phyloP scores from a whole-genome alignment of 1,140 invertebrate genomes.

The Cydia amplana region DNA sequence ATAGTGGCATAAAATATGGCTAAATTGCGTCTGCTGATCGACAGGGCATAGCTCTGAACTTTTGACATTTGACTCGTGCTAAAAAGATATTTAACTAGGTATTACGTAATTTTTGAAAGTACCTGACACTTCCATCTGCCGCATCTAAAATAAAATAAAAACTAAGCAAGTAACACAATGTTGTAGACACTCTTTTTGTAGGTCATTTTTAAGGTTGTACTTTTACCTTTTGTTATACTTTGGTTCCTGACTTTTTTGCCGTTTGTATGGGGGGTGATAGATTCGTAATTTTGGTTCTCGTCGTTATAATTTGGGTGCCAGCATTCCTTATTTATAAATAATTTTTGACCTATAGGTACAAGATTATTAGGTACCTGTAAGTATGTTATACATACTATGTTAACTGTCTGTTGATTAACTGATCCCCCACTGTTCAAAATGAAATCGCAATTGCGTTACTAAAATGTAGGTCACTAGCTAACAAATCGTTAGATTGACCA shows the following conservation, averaged over 20 bases:
- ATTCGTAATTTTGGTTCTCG: too few relatives aligned
- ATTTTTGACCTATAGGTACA: too few relatives aligned
- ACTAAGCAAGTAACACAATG: background rate
- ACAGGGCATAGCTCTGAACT: slow-evolving; percentile 19
- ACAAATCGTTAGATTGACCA: background rate
- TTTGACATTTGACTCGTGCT: slow-evolving; percentile 13
- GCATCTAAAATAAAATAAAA: background rate
- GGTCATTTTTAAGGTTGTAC: background rate
- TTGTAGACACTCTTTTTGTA: background rate
- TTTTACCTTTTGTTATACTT: too few relatives aligned
- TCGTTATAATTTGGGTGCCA: too few relatives aligned
- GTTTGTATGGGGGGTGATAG: too few relatives aligned
- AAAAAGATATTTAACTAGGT: slow-evolving; percentile 6
- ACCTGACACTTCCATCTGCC: background rate
- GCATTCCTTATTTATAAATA: too few relatives aligned
- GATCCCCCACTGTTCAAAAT: background rate
- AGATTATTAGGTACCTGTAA: too few relatives aligned
- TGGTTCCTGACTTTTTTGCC: too few relatives aligned
- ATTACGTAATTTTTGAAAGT: slow-evolving; percentile 15
- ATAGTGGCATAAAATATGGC: slow-evolving; percentile 1
- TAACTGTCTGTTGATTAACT: background rate
- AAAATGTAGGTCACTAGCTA: background rate
- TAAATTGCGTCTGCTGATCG: slow-evolving; percentile 8
- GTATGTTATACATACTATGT: too few relatives aligned
- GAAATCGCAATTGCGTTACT: background rate